Evolutionary conservation across 92 coral and sea anemone genomes (phyloP).

Genomic region (Scolanthus callimorphus): DNA sequence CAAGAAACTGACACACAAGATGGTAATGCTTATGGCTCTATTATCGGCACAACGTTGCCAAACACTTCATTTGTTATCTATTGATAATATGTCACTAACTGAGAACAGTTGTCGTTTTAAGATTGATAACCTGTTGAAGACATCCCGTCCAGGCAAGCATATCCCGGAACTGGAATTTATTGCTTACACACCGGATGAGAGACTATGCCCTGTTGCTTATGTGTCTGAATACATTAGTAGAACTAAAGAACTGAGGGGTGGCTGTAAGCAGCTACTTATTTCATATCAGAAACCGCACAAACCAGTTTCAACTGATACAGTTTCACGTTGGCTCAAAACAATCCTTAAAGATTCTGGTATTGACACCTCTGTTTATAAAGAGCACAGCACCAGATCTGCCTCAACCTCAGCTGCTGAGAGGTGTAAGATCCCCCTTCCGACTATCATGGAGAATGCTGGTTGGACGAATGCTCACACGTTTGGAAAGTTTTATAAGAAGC

Average conservation of each 20-base stretch:
- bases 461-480: conserved; percentile 22
- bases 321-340: conserved; percentile 23
- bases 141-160: conserved; percentile 11
- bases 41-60: conserved; percentile 2
- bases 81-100: conserved; percentile 17
- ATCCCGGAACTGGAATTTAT: conserved; percentile 11
- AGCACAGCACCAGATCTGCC: conserved; percentile 24
- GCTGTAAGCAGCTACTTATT: neutral
- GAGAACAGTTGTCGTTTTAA: conserved; percentile 26
- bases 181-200: conserved; percentile 2
- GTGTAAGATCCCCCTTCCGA: conserved; percentile 8
- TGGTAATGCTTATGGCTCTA: neutral
- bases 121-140: conserved; percentile 33
- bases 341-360: conserved; percentile 12
- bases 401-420: conserved; percentile 16
- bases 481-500: neutral
- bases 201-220: neutral
- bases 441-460: conserved; percentile 22
- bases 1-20: neutral
- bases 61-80: neutral
- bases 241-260: neutral
- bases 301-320: conserved; percentile 17
- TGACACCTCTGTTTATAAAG: conserved; percentile 18
- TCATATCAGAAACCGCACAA: neutral
- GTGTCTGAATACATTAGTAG: neutral